phyloP scores from a whole-genome alignment of 1,140 invertebrate species.

The Alviniconcha marisindica region DNA sequence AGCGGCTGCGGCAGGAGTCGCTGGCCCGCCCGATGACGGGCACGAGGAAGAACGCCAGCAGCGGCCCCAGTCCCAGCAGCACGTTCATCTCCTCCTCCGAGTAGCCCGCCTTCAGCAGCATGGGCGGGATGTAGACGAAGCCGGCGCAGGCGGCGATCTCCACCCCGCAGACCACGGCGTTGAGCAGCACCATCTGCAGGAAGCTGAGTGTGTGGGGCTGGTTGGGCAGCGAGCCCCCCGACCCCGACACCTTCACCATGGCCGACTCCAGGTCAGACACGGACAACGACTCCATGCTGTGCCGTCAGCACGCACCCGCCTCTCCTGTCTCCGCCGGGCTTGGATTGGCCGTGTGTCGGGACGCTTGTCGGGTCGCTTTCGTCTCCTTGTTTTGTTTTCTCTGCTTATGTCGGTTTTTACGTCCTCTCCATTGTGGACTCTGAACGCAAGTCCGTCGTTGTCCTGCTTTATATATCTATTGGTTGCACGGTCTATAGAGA shows the following conservation, averaged over 20 bases:
- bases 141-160: conserved; percentile 78
- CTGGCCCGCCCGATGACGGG: conserved; percentile 76
- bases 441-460: too few species aligned
- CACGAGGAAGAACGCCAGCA: conserved; percentile 76
- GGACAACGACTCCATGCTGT: conserved; percentile 42
- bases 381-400: too few species aligned
- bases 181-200: conserved; percentile 71
- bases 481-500: too few species aligned
- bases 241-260: conserved; percentile 2
- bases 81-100: conserved; percentile 76
- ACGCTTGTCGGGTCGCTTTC: too few species aligned
- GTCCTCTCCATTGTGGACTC: too few species aligned
- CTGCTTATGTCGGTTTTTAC: too few species aligned
- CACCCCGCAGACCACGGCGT: conserved; percentile 77
- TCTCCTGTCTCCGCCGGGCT: too few species aligned
- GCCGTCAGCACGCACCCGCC: too few species aligned
- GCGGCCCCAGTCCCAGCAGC: conserved; percentile 75
- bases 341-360: too few species aligned
- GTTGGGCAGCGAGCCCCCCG: background rate
- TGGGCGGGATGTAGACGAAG: conserved; percentile 78
- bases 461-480: too few species aligned
- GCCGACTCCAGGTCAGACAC: conserved; percentile 39
- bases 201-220: conserved; percentile 48
- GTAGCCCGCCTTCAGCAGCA: conserved; percentile 78
- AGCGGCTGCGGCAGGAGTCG: conserved; percentile 74